A percentile compares a stretch with the other conserved stretches of the same genome.
These are phyloP conservation scores for Trachelus stipa DNA, from an alignment of 2,888 invertebrate genomes.

Conservation along the genomic window DNA sequence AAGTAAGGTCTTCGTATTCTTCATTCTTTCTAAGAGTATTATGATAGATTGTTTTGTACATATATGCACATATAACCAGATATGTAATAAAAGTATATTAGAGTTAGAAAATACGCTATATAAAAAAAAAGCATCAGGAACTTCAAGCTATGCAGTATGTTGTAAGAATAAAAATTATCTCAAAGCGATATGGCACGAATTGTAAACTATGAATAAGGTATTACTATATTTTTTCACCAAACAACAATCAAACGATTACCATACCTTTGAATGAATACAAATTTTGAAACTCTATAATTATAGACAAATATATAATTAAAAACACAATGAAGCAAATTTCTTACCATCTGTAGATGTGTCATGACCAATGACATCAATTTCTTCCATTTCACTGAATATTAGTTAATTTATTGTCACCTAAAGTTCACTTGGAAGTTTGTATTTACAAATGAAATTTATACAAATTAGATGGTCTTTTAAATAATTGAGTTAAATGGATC, in stretches of 20 bases:
- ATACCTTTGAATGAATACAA: background rate
- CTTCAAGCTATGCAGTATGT: background rate
- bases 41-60: background rate
- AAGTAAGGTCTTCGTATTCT: background rate
- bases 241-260: background rate
- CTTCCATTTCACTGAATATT: constrained; percentile 6
- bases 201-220: background rate
- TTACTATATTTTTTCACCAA: background rate
- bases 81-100: background rate
- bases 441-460: background rate
- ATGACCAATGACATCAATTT: constrained; percentile 9
- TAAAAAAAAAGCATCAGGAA: background rate
- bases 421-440: background rate
- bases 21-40: background rate
- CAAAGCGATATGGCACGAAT: background rate
- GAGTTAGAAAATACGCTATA: background rate
- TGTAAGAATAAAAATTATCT: background rate
- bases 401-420: background rate
- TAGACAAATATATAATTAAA: background rate
- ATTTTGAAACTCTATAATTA: background rate
- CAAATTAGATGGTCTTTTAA: background rate
- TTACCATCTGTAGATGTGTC: constrained; percentile 19
- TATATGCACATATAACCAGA: background rate
- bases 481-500: background rate
- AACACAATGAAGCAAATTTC: background rate